Base-by-base conservation (phyloP, 2,888 invertebrate genomes). In the Cabera pusaria region DNA sequence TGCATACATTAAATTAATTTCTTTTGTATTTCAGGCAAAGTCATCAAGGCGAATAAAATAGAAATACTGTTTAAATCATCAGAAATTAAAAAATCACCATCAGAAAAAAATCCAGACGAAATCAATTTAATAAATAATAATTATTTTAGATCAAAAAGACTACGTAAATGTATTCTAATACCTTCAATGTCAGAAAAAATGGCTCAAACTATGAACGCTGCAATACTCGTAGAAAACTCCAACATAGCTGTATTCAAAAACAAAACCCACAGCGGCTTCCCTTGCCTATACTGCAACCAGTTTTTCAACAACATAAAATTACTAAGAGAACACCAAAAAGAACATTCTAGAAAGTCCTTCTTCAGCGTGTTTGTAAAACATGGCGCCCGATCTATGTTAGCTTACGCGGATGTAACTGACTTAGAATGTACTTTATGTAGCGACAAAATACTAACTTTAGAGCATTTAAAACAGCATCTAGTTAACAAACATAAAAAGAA, bases 251-350 rank as follows among this genome's bases (percentile, higher is more conserved):
- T 81, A 0, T 86, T 86, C 46, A 72, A 72, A 37, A 76, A 79
- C 33, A 75, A 73, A 33, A 78, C 67, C 5, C 41, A 78, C 0
- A 49, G 26, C 0, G 85, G 86, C 0, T 77, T 75, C 46, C 86
- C 85, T 0, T 86, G 86, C 31, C 84, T 81, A 51, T 86, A 76
- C 42, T 86, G 86, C 45, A 57, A 76, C 6, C 62, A 58, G 0
- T 43, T 72, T 2, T 79, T 64, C 25, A 76, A 79, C 3, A 68
- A 70, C 5, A 44, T 80, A 0, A 59, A 70, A 1, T 57, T 50
- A 18, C 28, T 86, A 0, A 56, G 53, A 18, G 65, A 72, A 36
- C 52, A 56, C 2, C 81, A 83, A 19, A 65, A 66, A 4, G 72
- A 65, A 9, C 45, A 48, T 34, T 0, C 72, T 72, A 23, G 36